These are phyloP conservation scores for Hydrophis major DNA, from an alignment of 2,797 vertebrate genomes.

Conservation along the genomic window DNA sequence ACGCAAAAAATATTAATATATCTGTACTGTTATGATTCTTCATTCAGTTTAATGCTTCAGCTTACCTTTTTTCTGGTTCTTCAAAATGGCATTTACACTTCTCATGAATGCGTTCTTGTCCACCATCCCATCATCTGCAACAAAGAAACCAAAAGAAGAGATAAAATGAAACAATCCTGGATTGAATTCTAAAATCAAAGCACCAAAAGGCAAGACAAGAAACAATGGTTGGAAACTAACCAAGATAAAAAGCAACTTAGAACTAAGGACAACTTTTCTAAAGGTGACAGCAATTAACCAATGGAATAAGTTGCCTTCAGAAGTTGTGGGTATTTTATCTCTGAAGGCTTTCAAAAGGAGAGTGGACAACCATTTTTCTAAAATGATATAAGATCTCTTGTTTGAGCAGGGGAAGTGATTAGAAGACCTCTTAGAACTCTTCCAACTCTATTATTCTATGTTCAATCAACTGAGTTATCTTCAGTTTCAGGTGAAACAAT, in stretches of 20 bases:
- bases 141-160: neutral
- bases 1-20: neutral
- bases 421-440: neutral
- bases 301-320: neutral
- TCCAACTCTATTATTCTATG: neutral
- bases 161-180: neutral
- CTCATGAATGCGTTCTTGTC: constrained; percentile 36
- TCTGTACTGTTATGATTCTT: neutral
- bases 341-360: neutral
- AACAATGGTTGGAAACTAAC: neutral
- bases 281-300: neutral
- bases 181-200: neutral
- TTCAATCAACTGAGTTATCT: neutral
- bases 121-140: constrained; percentile 43
- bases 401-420: neutral
- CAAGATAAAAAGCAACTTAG: neutral
- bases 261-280: neutral
- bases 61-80: constrained; percentile 33
- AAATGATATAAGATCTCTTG: neutral
- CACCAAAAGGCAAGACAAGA: neutral
- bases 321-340: neutral
- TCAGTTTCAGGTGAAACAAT: neutral
- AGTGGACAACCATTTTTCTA: neutral
- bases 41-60: neutral
- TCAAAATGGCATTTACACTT: constrained; percentile 9